phyloP scores from a whole-genome alignment of 2,113 vertebrate genomes.

The Cyanoramphus novaezelandiae region DNA sequence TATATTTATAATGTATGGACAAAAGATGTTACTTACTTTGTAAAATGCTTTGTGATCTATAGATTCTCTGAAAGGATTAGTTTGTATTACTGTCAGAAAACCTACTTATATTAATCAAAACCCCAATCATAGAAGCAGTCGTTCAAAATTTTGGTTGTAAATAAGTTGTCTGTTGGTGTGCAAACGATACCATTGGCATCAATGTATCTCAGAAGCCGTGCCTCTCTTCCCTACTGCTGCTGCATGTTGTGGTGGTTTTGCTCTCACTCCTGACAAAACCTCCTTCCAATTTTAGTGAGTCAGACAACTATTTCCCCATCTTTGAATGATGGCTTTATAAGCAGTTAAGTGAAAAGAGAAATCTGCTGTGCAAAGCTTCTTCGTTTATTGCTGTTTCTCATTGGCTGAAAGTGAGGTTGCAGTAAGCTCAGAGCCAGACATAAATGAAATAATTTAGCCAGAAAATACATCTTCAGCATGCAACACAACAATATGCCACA shows the following conservation, averaged over 20 bases:
- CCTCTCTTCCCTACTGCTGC: background rate
- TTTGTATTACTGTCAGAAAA: background rate
- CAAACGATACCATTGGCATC: background rate
- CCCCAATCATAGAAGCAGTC: background rate
- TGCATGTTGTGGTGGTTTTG: background rate
- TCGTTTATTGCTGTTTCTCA: slow-evolving; percentile 24
- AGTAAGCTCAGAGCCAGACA: background rate
- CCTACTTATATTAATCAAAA: background rate
- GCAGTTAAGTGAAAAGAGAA: background rate
- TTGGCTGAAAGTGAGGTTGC: background rate
- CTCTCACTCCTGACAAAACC: background rate
- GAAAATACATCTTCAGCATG: background rate
- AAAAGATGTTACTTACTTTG: background rate
- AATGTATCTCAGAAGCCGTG: background rate
- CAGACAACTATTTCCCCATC: background rate
- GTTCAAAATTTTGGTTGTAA: background rate
- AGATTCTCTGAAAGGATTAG: background rate
- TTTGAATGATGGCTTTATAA: background rate
- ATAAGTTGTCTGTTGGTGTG: background rate
- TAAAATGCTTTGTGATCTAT: background rate
- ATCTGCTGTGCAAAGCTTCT: background rate
- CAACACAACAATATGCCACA: background rate
- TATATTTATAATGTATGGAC: background rate
- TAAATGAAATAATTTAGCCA: background rate
- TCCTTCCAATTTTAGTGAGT: background rate